A percentile compares a stretch with the other conserved stretches of the same genome.
Evolutionary conservation across 2,888 invertebrate genomes (phyloP).

Genomic region (Oscheius onirici): DNA sequence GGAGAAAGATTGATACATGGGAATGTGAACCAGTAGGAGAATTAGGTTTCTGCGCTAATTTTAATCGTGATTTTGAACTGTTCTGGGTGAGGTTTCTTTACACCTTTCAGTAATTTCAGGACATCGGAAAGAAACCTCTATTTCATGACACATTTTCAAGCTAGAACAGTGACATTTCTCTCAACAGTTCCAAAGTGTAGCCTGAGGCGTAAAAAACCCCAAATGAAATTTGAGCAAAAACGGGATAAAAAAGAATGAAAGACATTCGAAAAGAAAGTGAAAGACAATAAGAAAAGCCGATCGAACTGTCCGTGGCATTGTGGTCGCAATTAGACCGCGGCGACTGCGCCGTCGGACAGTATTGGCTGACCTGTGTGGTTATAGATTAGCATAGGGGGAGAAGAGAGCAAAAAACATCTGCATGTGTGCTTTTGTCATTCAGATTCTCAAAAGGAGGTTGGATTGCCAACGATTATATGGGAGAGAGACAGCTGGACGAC

Average conservation of each 20-base stretch:
- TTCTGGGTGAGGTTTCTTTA: no score
- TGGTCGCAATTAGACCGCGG: conserved; percentile 30
- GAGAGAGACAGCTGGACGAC: neutral
- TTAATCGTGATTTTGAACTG: neutral
- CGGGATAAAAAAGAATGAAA: neutral
- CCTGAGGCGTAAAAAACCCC: no score
- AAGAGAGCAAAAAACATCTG: conserved; percentile 19
- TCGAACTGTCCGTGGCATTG: neutral
- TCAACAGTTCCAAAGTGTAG: no score
- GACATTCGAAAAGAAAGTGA: neutral
- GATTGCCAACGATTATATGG: conserved; percentile 1
- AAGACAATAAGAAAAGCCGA: neutral
- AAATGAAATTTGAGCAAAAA: neutral
- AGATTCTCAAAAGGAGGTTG: neutral
- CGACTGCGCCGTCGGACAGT: neutral
- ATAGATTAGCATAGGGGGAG: conserved; percentile 26
- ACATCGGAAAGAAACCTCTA: no score
- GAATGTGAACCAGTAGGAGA: neutral
- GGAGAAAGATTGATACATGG: neutral
- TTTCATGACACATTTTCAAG: no score
- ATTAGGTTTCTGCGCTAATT: no score
- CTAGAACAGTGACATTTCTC: no score
- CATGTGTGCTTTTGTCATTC: neutral
- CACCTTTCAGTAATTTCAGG: no score
- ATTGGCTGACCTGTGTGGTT: no score